Conservation (phyloP, 2,113 vertebrate genomes). For the Centropristis striata region DNA sequence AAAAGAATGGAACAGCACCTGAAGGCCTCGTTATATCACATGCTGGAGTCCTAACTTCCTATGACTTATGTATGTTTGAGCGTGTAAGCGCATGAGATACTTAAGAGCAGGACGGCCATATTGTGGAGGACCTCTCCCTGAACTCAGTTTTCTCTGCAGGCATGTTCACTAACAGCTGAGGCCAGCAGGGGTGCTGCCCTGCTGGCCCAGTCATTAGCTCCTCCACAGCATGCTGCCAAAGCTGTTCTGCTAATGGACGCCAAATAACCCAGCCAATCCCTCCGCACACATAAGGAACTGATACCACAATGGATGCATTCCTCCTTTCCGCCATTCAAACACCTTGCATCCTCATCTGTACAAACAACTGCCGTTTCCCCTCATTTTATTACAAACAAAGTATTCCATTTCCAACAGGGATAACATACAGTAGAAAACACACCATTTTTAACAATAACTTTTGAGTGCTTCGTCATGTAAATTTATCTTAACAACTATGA, state of each 20-base stretch:
- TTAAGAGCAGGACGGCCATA: constrained; percentile 32
- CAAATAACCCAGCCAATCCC: constrained; percentile 49
- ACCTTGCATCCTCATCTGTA: constrained; percentile 13
- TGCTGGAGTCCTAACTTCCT: constrained; percentile 16
- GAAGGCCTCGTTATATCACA: constrained; percentile 48
- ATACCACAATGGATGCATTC: constrained; percentile 7
- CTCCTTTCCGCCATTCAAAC: constrained; percentile 14
- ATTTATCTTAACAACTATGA: constrained; percentile 36
- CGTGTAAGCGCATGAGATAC: constrained; percentile 7
- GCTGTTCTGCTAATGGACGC: constrained; percentile 63
- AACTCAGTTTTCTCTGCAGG: constrained; percentile 65
- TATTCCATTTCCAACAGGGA: constrained; percentile 44
- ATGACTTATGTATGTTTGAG: constrained; percentile 30
- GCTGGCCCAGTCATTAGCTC: constrained; percentile 67
- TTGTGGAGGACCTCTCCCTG: constrained; percentile 65
- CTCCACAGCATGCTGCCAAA: constrained; percentile 64
- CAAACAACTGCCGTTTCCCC: constrained; percentile 24
- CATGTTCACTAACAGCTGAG: constrained; percentile 64
- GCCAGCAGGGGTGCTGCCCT: constrained; percentile 50
- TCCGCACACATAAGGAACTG: constrained; percentile 47
- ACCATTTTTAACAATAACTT: constrained; percentile 15
- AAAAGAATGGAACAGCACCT: constrained; percentile 27
- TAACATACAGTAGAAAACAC: constrained; percentile 69
- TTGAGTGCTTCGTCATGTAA: constrained; percentile 41
- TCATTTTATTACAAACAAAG: constrained; percentile 76